Evolutionary conservation across 2,888 invertebrate species (phyloP).

Genomic region (Lasioglossum calceatum): DNA sequence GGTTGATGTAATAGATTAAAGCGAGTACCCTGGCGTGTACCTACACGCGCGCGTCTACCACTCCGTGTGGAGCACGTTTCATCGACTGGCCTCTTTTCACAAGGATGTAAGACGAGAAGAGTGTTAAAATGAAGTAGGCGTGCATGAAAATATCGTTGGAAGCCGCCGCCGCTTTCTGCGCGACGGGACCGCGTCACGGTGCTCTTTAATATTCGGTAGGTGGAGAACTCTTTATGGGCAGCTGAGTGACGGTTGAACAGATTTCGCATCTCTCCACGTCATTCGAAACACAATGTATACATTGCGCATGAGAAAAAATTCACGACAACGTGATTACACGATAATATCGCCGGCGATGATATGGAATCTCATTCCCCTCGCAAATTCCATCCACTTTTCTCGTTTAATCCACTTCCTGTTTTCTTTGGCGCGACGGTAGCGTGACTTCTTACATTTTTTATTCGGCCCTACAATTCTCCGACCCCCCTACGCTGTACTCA

Average conservation of each 20-base stretch:
- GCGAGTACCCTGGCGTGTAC: conserved; percentile 28
- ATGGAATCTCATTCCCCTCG: conserved; percentile 1
- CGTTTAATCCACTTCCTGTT: not conserved
- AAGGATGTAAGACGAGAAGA: conserved; percentile 65
- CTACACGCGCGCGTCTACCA: not conserved
- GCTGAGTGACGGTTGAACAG: conserved; percentile 59
- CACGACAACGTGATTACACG: conserved; percentile 48
- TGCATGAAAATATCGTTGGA: conserved; percentile 71
- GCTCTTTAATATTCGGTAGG: conserved; percentile 59
- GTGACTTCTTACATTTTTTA: not conserved
- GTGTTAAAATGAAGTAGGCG: conserved; percentile 71
- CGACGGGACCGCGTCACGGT: conserved; percentile 6
- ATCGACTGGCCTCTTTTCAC: conserved; percentile 62
- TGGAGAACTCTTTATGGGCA: conserved; percentile 40
- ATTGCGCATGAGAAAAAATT: conserved; percentile 35
- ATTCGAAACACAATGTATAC: conserved; percentile 32
- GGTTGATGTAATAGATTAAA: conserved; percentile 42
- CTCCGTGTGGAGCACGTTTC: conserved; percentile 34
- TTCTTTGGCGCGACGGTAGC: not conserved
- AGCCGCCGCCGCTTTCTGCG: conserved; percentile 29
- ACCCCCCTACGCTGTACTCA: not conserved
- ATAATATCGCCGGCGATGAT: conserved; percentile 33
- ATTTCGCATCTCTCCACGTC: conserved; percentile 43
- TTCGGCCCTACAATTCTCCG: not conserved
- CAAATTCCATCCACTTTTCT: not conserved